Conservation (phyloP, 2,113 vertebrate genomes). For the Phalacrocorax aristotelis region DNA sequence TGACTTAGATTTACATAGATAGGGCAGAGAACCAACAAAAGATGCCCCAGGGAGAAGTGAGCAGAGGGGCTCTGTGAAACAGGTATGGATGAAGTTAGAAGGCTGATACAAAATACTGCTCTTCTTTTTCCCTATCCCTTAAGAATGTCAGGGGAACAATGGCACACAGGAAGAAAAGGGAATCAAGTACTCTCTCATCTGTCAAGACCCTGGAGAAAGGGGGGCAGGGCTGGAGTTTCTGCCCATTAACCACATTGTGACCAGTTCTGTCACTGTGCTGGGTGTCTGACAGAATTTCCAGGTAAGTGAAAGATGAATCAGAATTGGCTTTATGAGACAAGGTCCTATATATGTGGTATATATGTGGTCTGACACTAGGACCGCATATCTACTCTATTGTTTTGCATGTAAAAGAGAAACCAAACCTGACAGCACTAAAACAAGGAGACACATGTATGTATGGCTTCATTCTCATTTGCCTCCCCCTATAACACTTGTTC, state of each 20-base stretch:
- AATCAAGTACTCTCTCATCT: not conserved
- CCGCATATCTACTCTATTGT: not conserved
- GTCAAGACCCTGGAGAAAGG: not conserved
- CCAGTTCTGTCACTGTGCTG: not conserved
- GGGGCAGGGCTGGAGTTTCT: not conserved
- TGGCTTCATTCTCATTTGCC: not conserved
- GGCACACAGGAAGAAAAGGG: not conserved
- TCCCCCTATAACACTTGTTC: not conserved
- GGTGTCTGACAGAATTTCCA: not conserved
- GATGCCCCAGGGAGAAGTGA: not conserved
- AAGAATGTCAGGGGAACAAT: not conserved
- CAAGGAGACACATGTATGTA: accelerated
- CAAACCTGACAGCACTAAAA: not conserved
- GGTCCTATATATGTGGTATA: not conserved
- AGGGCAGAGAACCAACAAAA: constrained; percentile 28
- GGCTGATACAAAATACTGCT: not conserved
- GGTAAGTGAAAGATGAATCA: not conserved
- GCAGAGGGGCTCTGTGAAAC: not conserved
- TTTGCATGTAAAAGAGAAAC: not conserved
- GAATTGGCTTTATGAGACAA: not conserved
- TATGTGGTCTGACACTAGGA: not conserved
- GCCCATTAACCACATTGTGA: not conserved
- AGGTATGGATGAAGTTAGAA: not conserved
- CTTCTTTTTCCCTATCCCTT: not conserved
- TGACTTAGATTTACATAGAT: not conserved